Percentiles rank a stretch among this genome's conserved stretches.
phyloP scores from a whole-genome alignment of 2,888 invertebrate genomes.

The Pristionchus entomophagus region DNA sequence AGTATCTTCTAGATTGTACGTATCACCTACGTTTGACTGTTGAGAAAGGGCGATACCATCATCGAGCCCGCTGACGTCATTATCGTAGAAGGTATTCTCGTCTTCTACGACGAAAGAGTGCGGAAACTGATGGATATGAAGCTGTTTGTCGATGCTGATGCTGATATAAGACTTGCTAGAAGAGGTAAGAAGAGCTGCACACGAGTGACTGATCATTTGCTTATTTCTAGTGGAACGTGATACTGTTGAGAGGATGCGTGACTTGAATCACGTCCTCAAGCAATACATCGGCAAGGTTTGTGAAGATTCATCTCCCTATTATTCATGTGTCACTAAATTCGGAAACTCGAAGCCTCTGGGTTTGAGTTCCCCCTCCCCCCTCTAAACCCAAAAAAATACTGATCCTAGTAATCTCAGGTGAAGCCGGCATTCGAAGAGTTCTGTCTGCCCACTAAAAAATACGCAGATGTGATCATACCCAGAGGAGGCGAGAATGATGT shows the following conservation, averaged over 20 bases:
- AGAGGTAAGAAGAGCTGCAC: slow-evolving; percentile 83
- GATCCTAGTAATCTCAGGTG: slow-evolving; percentile 82
- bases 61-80: slow-evolving; percentile 93
- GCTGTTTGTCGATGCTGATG: slow-evolving; percentile 98
- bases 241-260: slow-evolving; percentile 93
- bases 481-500: slow-evolving; percentile 96
- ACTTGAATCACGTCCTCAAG: slow-evolving; percentile 92
- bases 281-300: slow-evolving; percentile 84
- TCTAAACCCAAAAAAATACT: too few relatives aligned
- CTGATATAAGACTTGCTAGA: slow-evolving; percentile 94
- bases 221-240: slow-evolving; percentile 89
- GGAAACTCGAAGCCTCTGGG: neutral
- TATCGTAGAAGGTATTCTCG: slow-evolving; percentile 93
- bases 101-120: slow-evolving; percentile 96
- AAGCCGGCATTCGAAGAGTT: slow-evolving; percentile 96
- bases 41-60: slow-evolving; percentile 27
- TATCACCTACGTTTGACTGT: neutral
- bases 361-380: too few relatives aligned
- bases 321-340: neutral
- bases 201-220: too few relatives aligned
- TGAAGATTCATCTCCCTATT: neutral
- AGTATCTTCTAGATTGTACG: neutral
- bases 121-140: slow-evolving; percentile 98
- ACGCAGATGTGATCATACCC: slow-evolving; percentile 99
- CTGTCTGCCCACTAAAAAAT: slow-evolving; percentile 92